Conservation (phyloP, 2,797 vertebrate genomes). For the Anomalospiza imberbis region DNA sequence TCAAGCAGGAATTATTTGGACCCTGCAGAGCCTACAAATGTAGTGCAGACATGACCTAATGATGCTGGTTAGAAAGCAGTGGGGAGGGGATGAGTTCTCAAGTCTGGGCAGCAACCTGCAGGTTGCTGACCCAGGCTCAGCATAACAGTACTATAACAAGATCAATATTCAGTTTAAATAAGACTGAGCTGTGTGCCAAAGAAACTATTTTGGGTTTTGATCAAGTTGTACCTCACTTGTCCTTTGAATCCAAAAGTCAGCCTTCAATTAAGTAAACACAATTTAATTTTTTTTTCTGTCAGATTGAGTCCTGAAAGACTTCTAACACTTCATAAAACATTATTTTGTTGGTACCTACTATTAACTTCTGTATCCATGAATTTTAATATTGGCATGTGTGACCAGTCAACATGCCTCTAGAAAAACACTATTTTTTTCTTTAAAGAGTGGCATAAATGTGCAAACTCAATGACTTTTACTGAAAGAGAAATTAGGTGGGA, state of each 20-base stretch:
- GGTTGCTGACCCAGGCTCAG: neutral
- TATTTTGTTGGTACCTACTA: slow-evolving; percentile 8
- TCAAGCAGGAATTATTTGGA: neutral
- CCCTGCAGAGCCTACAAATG: neutral
- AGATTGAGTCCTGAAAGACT: neutral
- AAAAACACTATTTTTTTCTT: neutral
- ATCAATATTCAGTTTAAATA: neutral
- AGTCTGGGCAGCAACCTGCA: neutral
- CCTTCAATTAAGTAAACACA: neutral
- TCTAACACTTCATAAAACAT: slow-evolving; percentile 36
- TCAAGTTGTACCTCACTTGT: neutral
- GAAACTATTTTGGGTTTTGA: neutral
- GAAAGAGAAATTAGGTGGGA: slow-evolving; percentile 20
- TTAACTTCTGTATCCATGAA: slow-evolving; percentile 7
- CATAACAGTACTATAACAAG: neutral
- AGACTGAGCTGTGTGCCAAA: neutral
- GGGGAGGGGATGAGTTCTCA: neutral
- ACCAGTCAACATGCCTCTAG: neutral
- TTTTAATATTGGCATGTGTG: neutral
- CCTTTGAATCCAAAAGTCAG: neutral
- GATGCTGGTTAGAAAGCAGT: neutral
- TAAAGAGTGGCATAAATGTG: neutral
- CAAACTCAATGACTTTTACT: neutral
- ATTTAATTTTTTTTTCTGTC: neutral
- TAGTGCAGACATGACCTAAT: slow-evolving; percentile 17